Evolutionary conservation across 2,797 vertebrate genomes (phyloP).

Genomic region (Malurus splendens): DNA sequence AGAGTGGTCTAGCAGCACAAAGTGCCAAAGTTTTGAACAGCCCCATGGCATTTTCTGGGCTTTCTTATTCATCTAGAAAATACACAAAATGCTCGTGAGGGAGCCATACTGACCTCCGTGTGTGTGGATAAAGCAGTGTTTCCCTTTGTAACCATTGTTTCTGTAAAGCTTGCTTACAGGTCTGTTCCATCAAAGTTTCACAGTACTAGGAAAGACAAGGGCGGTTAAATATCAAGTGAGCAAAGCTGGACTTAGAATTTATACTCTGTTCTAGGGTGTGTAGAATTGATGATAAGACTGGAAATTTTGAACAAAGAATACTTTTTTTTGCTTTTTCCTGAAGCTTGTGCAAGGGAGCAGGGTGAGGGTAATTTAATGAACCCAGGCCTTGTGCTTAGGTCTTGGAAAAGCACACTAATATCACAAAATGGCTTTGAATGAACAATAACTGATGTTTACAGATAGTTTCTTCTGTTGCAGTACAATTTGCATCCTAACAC

Average conservation of each 20-base stretch:
- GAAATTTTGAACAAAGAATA: not conserved
- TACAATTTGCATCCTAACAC: not conserved
- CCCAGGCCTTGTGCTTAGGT: not conserved
- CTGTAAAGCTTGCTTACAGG: not conserved
- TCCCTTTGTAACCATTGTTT: not conserved
- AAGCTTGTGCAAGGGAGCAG: not conserved
- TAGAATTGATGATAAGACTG: not conserved
- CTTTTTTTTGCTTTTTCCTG: not conserved
- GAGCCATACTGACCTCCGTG: not conserved
- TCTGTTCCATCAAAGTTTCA: not conserved
- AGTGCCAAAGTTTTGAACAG: not conserved
- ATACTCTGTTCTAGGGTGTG: not conserved
- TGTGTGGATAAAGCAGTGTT: not conserved
- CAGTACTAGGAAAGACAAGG: not conserved
- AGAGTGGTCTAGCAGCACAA: not conserved
- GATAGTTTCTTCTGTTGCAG: not conserved
- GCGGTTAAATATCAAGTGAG: not conserved
- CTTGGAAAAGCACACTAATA: not conserved
- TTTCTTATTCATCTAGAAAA: not conserved
- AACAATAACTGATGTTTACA: not conserved
- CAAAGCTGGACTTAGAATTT: not conserved
- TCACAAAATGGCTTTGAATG: not conserved
- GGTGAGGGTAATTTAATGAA: not conserved
- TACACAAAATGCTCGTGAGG: not conserved
- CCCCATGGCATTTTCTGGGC: not conserved